Conservation (phyloP, 1,140 invertebrate genomes). For the Palaemon carinicauda region DNA sequence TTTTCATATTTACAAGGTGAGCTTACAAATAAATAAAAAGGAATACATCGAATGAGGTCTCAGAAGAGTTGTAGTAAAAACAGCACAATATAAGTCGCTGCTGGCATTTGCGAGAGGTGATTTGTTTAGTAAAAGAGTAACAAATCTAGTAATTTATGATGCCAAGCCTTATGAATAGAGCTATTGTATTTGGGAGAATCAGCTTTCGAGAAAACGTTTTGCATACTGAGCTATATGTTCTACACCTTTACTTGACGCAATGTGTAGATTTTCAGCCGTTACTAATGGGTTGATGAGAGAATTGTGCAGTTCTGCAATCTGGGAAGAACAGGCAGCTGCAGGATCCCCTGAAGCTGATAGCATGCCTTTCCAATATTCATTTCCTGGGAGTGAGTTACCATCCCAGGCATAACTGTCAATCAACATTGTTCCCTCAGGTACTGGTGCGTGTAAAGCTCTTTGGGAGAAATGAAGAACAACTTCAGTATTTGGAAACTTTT, state of each 20-base stretch:
- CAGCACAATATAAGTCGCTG: too few relatives aligned
- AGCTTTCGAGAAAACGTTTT: background rate
- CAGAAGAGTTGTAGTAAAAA: too few relatives aligned
- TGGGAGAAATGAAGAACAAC: conserved; percentile 65
- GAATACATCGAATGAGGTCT: too few relatives aligned
- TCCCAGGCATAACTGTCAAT: conserved; percentile 76
- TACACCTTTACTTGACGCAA: conserved; percentile 65
- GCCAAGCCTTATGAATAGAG: too few relatives aligned
- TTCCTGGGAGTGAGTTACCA: conserved; percentile 69
- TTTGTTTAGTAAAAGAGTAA: too few relatives aligned
- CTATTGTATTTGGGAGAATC: too few relatives aligned
- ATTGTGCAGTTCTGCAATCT: conserved; percentile 71
- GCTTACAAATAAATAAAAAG: too few relatives aligned
- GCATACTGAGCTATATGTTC: conserved; percentile 41
- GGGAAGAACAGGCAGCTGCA: conserved; percentile 71
- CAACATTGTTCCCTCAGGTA: conserved; percentile 68
- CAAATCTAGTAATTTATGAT: too few relatives aligned
- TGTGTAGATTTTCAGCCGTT: conserved; percentile 67
- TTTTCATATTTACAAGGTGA: too few relatives aligned
- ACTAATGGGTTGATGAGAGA: conserved; percentile 68
- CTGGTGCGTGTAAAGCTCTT: conserved; percentile 63
- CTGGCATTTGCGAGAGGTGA: too few relatives aligned
- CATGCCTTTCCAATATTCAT: conserved; percentile 65
- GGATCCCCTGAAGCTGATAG: conserved; percentile 70
- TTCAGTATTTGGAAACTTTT: conserved; percentile 63